These are phyloP conservation scores for Columba livia DNA, from an alignment of 2,113 vertebrate species.

Conservation along the genomic window DNA sequence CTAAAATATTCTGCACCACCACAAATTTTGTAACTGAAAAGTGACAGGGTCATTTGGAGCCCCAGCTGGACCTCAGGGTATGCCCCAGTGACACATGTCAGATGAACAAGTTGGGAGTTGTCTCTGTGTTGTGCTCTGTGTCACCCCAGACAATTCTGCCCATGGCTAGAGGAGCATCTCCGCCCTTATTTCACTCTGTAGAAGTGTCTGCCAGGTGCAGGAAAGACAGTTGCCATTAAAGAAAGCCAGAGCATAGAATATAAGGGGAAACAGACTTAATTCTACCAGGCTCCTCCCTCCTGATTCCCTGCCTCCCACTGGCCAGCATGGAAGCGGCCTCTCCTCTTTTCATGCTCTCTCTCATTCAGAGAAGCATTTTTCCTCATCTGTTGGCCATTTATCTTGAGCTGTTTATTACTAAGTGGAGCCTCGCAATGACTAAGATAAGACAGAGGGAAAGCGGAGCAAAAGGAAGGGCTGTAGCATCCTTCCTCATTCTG, in stretches of 20 bases:
- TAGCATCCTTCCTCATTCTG: background rate
- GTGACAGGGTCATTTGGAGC: background rate
- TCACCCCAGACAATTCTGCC: background rate
- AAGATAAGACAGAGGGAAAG: background rate
- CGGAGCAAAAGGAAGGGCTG: background rate
- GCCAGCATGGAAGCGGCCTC: background rate
- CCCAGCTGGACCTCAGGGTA: background rate
- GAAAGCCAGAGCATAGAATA: background rate
- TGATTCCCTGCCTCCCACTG: background rate
- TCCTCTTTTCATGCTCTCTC: background rate
- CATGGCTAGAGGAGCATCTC: background rate
- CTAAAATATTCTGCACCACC: background rate
- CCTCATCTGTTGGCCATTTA: background rate
- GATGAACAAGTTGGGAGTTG: background rate
- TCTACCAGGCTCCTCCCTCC: background rate
- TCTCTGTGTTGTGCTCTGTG: background rate
- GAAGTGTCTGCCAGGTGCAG: background rate
- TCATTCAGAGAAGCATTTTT: background rate
- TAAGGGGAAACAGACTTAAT: background rate
- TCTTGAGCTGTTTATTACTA: background rate
- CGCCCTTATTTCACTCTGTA: background rate
- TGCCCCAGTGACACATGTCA: accelerated
- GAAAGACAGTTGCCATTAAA: background rate
- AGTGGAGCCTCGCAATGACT: accelerated
- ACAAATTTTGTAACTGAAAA: background rate